Evolutionary conservation across 2,888 invertebrate species (phyloP).

Genomic region (Oxyscelio sp.): DNA sequence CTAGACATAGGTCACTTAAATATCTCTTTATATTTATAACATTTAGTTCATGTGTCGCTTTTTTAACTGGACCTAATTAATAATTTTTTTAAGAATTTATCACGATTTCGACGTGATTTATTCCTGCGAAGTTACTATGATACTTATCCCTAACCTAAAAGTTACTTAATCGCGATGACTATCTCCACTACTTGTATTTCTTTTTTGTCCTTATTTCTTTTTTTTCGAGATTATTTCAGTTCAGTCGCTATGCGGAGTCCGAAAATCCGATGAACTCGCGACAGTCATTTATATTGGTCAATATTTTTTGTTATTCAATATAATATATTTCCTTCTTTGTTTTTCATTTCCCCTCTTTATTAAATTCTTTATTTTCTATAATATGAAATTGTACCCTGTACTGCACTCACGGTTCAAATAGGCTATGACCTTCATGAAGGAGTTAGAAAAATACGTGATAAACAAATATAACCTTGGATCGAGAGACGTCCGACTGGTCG

Average conservation of each 20-base stretch:
- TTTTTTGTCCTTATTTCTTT: neutral
- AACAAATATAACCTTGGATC: conserved; percentile 23
- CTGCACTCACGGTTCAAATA: conserved; percentile 17
- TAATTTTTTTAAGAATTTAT: conserved; percentile 32
- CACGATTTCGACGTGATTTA: conserved; percentile 30
- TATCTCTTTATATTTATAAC: conserved; percentile 47
- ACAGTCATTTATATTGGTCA: conserved; percentile 51
- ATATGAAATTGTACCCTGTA: conserved; percentile 62
- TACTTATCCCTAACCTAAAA: conserved; percentile 40
- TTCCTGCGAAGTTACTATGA: conserved; percentile 21
- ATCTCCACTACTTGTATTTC: conserved; percentile 20
- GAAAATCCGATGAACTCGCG: conserved; percentile 46
- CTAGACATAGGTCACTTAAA: conserved; percentile 51
- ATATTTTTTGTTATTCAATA: neutral
- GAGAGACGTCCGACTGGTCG: conserved; percentile 12
- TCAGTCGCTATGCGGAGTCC: conserved; percentile 53
- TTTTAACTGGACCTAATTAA: conserved; percentile 18
- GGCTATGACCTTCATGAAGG: neutral
- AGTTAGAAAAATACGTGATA: conserved; percentile 11
- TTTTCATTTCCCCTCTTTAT: neutral
- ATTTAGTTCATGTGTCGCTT: conserved; percentile 8
- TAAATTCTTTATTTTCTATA: conserved; percentile 4
- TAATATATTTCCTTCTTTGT: neutral
- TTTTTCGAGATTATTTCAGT: conserved; percentile 46
- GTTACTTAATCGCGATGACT: conserved; percentile 29